Conservation (phyloP, 2,888 invertebrate genomes). For the Drosophila melanosoma region DNA sequence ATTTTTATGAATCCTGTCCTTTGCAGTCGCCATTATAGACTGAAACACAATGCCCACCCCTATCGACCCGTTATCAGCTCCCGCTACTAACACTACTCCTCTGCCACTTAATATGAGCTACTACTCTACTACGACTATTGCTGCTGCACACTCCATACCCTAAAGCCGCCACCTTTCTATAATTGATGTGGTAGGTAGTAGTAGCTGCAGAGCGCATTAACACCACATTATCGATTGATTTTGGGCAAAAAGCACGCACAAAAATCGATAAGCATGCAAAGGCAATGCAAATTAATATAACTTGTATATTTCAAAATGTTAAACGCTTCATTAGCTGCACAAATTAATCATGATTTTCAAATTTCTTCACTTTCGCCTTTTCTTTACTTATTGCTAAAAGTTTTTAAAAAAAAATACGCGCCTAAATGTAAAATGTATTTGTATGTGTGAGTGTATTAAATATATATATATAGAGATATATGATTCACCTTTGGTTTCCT, state of each 20-base stretch:
- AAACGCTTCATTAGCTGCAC: conserved; percentile 11
- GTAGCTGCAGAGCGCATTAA: conserved; percentile 68
- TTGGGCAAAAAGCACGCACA: conserved; percentile 68
- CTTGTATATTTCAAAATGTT: conserved; percentile 48
- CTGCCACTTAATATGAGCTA: conserved; percentile 20
- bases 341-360: conserved; percentile 3
- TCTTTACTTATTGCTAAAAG: conserved; percentile 29
- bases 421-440: conserved; percentile 42
- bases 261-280: conserved; percentile 71
- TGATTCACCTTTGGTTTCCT: conserved; percentile 55
- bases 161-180: conserved; percentile 34
- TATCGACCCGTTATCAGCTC: conserved; percentile 5
- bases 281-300: conserved; percentile 48
- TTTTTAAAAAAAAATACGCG: conserved; percentile 50
- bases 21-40: conserved; percentile 11
- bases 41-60: conserved; percentile 30
- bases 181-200: conserved; percentile 25
- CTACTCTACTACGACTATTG: conserved; percentile 8
- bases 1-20: conserved; percentile 56
- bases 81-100: conserved; percentile 7
- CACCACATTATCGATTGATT: conserved; percentile 83
- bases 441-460: conserved; percentile 18
- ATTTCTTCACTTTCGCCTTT: conserved; percentile 8
- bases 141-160: conserved; percentile 33
- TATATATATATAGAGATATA: conserved; percentile 15